Percentiles rank a stretch among this genome's conserved stretches.
These are phyloP conservation scores for Theristus sp. DNA, from an alignment of 2,888 invertebrate species.

Conservation along the genomic window DNA sequence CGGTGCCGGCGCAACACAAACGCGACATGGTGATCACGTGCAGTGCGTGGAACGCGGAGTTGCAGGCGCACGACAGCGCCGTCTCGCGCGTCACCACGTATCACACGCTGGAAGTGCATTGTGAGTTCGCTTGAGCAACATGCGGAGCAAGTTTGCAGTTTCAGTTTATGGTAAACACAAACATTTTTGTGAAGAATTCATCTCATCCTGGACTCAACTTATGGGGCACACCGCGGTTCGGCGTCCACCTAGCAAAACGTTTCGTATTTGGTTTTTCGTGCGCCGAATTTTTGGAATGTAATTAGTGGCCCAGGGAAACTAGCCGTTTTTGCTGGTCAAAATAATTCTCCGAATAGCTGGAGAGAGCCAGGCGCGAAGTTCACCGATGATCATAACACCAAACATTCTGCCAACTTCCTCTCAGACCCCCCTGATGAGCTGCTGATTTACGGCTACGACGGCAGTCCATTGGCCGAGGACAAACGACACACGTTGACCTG, in stretches of 20 bases:
- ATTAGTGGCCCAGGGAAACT: too few relatives aligned
- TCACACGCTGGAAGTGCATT: not conserved
- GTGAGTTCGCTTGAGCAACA: not conserved
- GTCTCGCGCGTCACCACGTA: not conserved
- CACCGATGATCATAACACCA: not conserved
- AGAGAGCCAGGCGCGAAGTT: too few relatives aligned
- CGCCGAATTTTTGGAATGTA: too few relatives aligned
- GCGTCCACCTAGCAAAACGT: too few relatives aligned
- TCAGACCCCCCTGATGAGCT: slow-evolving; percentile 81
- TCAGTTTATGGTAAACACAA: too few relatives aligned
- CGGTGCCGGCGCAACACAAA: not conserved
- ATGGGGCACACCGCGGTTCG: too few relatives aligned
- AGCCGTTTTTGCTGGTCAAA: too few relatives aligned
- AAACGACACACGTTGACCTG: slow-evolving; percentile 71
- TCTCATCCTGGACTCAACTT: too few relatives aligned
- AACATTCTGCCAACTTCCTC: slow-evolving; percentile 16
- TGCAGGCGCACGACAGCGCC: not conserved
- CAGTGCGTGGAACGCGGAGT: slow-evolving; percentile 18
- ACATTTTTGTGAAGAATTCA: too few relatives aligned
- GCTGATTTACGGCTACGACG: slow-evolving; percentile 70
- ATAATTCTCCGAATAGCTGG: too few relatives aligned
- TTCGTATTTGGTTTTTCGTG: too few relatives aligned
- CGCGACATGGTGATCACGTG: slow-evolving; percentile 20
- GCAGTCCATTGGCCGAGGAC: slow-evolving; percentile 56
- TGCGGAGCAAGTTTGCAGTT: too few relatives aligned